Base-by-base conservation (phyloP, 2,888 invertebrate species). In the Chalcosyrphus nemorum region DNA sequence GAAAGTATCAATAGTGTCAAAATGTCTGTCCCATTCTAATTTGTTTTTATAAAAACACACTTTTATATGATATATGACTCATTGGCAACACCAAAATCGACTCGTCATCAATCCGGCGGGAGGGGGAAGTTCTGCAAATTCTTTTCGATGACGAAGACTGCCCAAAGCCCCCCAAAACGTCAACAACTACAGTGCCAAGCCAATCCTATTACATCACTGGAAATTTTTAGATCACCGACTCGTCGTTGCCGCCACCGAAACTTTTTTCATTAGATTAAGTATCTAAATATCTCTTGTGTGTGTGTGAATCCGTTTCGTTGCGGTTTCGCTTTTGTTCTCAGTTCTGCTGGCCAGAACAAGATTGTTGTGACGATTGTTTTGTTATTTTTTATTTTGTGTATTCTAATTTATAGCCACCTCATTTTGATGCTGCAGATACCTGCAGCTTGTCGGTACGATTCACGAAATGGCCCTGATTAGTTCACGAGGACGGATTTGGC, bases 171-270 rank as follows among this genome's bases (percentile, higher is more conserved):
- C 15, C 45, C 24, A 24, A 4, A 57, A 47, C 61, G 54, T 61
- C 59, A 82, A 61, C 61, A 57, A 17, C 21, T 13, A 7, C 21
- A 54, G 43, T 65, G 77, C 65, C 81, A 77, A 61, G 45, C 71
- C 77, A 72, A 61, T 19, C 38, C 56, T 19, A 82, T 82, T 82
- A 77, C 81, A 82, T 82, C 81, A 82, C 38, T 72, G 59, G 71
- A 66, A 59, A 72, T 72, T 77, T 77, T 82, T 72, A 61, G 81
- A 82, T 59, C 71, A 52, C 59, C 41, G 21, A 35, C 43, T 35
- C 47, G 17, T 13, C 24, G 13, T n/a, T 15, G 9, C 47, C 9
- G 32, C 32, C 32, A 11, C 32, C 24, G 50, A 21, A 21, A 47
- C 21, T 61, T 29, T 61, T 72, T 50, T 70, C 15, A 32, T n/a